Evolutionary conservation across 1,140 invertebrate species (phyloP).

Genomic region (Ericerus pela): DNA sequence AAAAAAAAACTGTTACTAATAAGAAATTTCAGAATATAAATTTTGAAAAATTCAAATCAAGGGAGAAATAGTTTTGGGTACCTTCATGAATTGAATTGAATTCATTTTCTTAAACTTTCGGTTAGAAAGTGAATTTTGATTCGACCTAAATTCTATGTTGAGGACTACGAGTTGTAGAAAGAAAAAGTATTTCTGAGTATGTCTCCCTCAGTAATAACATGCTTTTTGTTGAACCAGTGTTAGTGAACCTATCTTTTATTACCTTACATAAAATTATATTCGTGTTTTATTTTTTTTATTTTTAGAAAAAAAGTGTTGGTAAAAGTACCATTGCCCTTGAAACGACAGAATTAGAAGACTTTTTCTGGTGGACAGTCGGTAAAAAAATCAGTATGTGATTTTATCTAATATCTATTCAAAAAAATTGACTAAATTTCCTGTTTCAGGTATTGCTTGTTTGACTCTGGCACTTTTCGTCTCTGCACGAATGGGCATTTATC

Average conservation of each 20-base stretch:
- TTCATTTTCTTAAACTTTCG: too few relatives aligned
- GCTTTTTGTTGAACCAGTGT: neutral
- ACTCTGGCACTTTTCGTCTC: conserved; percentile 82
- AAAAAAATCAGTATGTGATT: conserved; percentile 2
- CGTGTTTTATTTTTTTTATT: conserved; percentile 6
- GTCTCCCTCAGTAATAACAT: neutral
- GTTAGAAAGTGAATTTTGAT: too few relatives aligned
- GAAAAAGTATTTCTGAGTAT: too few relatives aligned
- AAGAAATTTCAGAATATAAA: too few relatives aligned
- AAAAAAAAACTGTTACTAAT: too few relatives aligned
- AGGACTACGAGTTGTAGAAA: too few relatives aligned
- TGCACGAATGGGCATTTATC: conserved; percentile 90
- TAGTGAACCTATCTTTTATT: neutral
- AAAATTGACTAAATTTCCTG: conserved; percentile 5
- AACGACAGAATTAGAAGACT: conserved; percentile 33
- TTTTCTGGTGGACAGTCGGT: conserved; percentile 67
- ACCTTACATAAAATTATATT: neutral
- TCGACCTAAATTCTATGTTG: too few relatives aligned
- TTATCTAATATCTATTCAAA: neutral
- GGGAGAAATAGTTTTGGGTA: too few relatives aligned
- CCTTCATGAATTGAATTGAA: too few relatives aligned
- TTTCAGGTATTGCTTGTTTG: conserved; percentile 61
- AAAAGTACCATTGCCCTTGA: conserved; percentile 10
- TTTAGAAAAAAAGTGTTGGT: conserved; percentile 18
- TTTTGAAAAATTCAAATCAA: too few relatives aligned